Conservation (phyloP, 2,113 vertebrate species). For the Microcebus jonahi region DNA sequence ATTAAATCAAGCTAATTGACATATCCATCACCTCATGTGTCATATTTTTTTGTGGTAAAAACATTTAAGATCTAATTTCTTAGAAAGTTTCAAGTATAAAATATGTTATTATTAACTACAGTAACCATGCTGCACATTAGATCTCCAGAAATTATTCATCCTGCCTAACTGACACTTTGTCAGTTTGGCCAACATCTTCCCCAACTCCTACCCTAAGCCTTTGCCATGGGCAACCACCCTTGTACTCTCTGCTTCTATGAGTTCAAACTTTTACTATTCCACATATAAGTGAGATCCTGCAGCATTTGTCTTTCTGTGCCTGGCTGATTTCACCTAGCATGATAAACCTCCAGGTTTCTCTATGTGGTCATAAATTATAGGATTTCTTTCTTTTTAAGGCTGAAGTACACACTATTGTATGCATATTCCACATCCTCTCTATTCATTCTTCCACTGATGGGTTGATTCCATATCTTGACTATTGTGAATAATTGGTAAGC, state of each 20-base stretch:
- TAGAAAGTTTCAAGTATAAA: background rate
- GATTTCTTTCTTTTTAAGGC: background rate
- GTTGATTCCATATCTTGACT: background rate
- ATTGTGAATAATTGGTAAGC: background rate
- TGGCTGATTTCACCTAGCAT: background rate
- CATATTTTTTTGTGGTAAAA: background rate
- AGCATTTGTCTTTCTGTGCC: background rate
- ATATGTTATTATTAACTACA: background rate
- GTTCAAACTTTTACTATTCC: background rate
- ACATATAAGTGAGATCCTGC: background rate
- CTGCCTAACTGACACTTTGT: background rate
- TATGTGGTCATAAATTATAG: background rate
- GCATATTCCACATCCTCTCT: background rate
- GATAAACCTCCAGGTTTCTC: background rate
- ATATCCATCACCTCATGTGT: background rate
- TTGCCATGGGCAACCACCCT: background rate
- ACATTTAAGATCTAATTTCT: background rate
- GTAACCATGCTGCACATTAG: background rate
- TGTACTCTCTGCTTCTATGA: background rate
- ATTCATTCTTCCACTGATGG: background rate
- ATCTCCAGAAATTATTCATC: background rate
- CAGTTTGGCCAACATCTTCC: background rate
- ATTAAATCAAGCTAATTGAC: background rate
- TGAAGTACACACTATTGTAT: background rate
- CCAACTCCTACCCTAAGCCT: too few relatives aligned